A percentile compares a stretch with the other conserved stretches of the same genome.
phyloP scores from a whole-genome alignment of 2,113 vertebrate species.

The Phylloscopus whistleri region DNA sequence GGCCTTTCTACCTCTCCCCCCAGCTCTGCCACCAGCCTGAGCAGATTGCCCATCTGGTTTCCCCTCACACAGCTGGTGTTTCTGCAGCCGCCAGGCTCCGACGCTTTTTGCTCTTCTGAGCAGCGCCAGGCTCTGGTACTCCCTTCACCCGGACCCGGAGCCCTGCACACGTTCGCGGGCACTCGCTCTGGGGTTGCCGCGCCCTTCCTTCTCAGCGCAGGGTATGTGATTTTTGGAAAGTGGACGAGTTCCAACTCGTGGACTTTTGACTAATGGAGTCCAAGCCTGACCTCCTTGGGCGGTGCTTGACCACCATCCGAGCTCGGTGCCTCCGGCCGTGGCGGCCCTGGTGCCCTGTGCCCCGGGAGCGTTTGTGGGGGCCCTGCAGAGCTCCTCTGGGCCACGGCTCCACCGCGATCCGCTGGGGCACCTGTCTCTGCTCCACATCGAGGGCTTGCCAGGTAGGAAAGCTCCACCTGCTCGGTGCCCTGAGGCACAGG shows the following conservation, averaged over 20 bases:
- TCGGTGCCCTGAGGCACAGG: too few relatives aligned
- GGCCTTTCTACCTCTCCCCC: neutral
- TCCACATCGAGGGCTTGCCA: neutral
- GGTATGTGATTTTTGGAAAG: neutral
- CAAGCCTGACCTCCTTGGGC: neutral
- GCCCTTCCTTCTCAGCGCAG: neutral
- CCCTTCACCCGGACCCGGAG: rapidly evolving
- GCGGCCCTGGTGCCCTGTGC: rapidly evolving
- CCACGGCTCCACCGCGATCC: rapidly evolving
- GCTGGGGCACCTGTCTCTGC: neutral
- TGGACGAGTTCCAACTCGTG: rapidly evolving
- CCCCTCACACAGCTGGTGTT: neutral
- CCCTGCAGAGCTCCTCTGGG: neutral
- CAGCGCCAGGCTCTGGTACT: neutral
- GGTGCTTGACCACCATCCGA: rapidly evolving
- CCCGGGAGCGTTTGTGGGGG: rapidly evolving
- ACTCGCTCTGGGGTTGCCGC: rapidly evolving
- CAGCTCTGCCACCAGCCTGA: neutral
- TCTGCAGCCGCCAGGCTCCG: neutral
- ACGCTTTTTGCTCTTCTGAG: neutral
- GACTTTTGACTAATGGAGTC: neutral
- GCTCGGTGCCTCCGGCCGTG: rapidly evolving
- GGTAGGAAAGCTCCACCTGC: neutral
- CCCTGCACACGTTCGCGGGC: rapidly evolving
- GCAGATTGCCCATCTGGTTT: rapidly evolving